Percentiles rank a stretch among this genome's conserved stretches.
These are phyloP conservation scores for Drosophila aff. DNA, from an alignment of 1,140 invertebrate genomes.

Conservation along the genomic window DNA sequence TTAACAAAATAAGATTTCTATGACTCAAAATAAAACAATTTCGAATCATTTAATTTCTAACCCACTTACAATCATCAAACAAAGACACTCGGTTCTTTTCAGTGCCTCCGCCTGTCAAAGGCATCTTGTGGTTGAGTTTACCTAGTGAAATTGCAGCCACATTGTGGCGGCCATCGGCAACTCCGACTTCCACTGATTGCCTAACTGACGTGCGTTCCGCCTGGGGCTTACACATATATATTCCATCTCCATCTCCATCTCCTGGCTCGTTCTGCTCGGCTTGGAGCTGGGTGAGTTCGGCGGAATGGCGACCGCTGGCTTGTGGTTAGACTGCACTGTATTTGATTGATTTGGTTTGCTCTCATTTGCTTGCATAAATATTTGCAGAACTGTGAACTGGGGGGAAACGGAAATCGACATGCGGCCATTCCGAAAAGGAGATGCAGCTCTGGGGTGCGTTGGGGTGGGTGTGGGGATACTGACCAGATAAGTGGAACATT, in stretches of 20 bases:
- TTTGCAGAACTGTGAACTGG: constrained; percentile 43
- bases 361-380: constrained; percentile 74
- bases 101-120: constrained; percentile 34
- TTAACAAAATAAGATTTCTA: background rate
- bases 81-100: background rate
- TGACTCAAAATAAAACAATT: background rate
- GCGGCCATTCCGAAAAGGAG: background rate
- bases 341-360: constrained; percentile 73
- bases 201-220: constrained; percentile 39
- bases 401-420: constrained; percentile 25
- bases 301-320: constrained; percentile 55
- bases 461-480: background rate
- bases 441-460: background rate
- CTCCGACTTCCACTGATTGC: constrained; percentile 59
- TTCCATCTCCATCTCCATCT: background rate
- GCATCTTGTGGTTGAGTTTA: constrained; percentile 63
- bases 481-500: constrained; percentile 38
- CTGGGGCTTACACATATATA: constrained; percentile 3
- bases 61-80: background rate
- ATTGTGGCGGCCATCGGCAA: constrained; percentile 45
- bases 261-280: background rate
- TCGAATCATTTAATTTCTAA: no score
- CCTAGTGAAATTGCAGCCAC: constrained; percentile 60
- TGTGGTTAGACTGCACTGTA: constrained; percentile 63
- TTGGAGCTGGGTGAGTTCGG: constrained; percentile 35